Evolutionary conservation across 2,888 invertebrate genomes (phyloP).

Genomic region (Pemphredon lugubris): DNA sequence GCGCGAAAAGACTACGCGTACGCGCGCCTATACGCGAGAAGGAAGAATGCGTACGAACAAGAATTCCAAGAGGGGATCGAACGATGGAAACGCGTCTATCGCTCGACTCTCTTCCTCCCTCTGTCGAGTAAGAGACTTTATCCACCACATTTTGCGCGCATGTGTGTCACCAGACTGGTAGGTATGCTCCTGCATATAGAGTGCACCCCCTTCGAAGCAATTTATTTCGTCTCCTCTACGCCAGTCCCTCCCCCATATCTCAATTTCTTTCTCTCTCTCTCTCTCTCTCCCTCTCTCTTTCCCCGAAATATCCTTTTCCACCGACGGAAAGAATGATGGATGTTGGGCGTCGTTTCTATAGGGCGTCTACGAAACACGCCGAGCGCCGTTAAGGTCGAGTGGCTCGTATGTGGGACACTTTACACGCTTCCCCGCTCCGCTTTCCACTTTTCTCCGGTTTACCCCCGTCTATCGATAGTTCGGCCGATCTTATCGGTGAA

Average conservation of each 20-base stretch:
- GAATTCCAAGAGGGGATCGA: background rate
- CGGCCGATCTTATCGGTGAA: background rate
- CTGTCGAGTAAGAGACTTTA: background rate
- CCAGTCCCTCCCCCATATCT: background rate
- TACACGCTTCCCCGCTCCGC: conserved; percentile 30
- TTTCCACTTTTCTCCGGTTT: background rate
- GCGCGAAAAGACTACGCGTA: background rate
- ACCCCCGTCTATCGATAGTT: background rate
- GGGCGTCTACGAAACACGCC: conserved; percentile 44
- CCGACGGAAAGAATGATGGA: conserved; percentile 61
- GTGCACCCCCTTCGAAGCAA: conserved; percentile 52
- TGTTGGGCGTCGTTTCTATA: conserved; percentile 49
- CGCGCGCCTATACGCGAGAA: conserved; percentile 10
- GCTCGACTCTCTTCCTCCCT: conserved; percentile 14
- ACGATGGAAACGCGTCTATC: conserved; percentile 19
- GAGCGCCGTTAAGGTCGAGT: conserved; percentile 64
- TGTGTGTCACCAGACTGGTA: no score
- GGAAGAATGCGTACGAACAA: conserved; percentile 2
- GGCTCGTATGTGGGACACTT: conserved; percentile 61
- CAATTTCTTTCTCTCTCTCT: no score
- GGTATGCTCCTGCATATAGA: no score
- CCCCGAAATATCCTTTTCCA: conserved; percentile 57
- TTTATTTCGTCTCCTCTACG: conserved; percentile 47
- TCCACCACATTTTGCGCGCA: conserved; percentile 2
- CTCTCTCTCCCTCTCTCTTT: conserved; percentile 51